Evolutionary conservation across 2,888 invertebrate species (phyloP).

Genomic region (Beris morrisii): DNA sequence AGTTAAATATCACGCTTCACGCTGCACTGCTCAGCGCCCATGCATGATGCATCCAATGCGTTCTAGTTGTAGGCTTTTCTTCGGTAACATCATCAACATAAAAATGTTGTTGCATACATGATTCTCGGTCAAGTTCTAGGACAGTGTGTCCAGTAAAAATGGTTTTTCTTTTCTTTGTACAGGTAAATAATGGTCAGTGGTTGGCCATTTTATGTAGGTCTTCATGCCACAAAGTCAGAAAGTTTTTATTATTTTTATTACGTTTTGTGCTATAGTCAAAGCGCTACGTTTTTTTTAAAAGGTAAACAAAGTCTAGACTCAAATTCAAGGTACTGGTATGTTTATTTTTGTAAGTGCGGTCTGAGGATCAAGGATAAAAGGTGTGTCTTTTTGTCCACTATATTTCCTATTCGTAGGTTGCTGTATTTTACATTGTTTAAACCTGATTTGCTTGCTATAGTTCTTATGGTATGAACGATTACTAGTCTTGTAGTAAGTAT

Average conservation of each 20-base stretch:
- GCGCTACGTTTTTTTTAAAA: too few relatives aligned
- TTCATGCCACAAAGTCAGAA: slow-evolving; percentile 11
- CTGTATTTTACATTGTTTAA: too few relatives aligned
- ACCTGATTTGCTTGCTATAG: background rate
- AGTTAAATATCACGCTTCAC: background rate
- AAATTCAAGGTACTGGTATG: too few relatives aligned
- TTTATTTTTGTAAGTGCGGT: too few relatives aligned
- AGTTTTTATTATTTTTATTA: too few relatives aligned
- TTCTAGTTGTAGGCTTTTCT: slow-evolving; percentile 4
- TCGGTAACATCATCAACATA: background rate
- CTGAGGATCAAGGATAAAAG: too few relatives aligned
- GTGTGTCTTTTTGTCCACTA: too few relatives aligned
- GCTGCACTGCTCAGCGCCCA: background rate
- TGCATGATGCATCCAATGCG: background rate
- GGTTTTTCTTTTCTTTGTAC: background rate
- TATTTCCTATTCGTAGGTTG: too few relatives aligned
- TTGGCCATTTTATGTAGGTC: slow-evolving; percentile 5
- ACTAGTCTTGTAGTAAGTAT: too few relatives aligned
- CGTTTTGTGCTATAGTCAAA: too few relatives aligned
- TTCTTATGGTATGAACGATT: background rate
- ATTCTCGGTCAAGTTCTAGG: slow-evolving; percentile 28
- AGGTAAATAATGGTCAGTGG: slow-evolving; percentile 1
- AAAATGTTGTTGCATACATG: background rate
- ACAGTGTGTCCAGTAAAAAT: slow-evolving; percentile 9
- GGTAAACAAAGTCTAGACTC: too few relatives aligned